Evolutionary conservation across 1,140 invertebrate genomes (phyloP).

Genomic region (Dendrolimus punctatus): DNA sequence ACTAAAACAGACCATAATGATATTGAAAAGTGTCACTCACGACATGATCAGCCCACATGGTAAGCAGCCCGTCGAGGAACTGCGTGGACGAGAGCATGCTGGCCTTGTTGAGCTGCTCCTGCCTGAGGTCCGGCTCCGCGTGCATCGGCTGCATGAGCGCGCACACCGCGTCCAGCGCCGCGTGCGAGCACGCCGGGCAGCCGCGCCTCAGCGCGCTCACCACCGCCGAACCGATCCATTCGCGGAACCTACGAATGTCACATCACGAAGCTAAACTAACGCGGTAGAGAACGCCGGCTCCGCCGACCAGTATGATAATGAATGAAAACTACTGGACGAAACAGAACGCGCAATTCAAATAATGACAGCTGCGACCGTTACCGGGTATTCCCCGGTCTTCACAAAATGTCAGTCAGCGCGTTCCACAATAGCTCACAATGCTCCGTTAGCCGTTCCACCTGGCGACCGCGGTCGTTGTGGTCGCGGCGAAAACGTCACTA

Average conservation of each 20-base stretch:
- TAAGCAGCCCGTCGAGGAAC: slow-evolving; percentile 94
- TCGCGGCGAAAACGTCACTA: too few species aligned
- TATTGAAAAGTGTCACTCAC: slow-evolving; percentile 73
- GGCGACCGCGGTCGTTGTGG: too few species aligned
- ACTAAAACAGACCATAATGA: neutral
- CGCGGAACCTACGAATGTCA: slow-evolving; percentile 82
- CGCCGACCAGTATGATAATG: too few species aligned
- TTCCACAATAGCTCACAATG: too few species aligned
- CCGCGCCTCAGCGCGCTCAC: slow-evolving; percentile 92
- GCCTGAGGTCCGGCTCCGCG: slow-evolving; percentile 93
- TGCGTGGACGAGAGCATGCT: slow-evolving; percentile 92
- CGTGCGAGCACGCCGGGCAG: slow-evolving; percentile 93
- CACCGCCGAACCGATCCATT: slow-evolving; percentile 93
- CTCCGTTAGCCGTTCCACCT: too few species aligned
- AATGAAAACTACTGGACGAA: too few species aligned
- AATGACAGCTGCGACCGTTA: too few species aligned
- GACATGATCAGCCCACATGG: slow-evolving; percentile 97
- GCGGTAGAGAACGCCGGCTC: too few species aligned
- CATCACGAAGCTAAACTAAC: too few species aligned
- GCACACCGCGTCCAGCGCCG: slow-evolving; percentile 97
- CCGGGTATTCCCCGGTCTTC: too few species aligned
- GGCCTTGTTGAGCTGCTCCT: slow-evolving; percentile 98
- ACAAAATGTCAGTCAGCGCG: too few species aligned
- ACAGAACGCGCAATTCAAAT: too few species aligned
- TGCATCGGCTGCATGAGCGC: slow-evolving; percentile 99